Conservation (phyloP, 2,888 invertebrate genomes). For the Aelia acuminata region DNA sequence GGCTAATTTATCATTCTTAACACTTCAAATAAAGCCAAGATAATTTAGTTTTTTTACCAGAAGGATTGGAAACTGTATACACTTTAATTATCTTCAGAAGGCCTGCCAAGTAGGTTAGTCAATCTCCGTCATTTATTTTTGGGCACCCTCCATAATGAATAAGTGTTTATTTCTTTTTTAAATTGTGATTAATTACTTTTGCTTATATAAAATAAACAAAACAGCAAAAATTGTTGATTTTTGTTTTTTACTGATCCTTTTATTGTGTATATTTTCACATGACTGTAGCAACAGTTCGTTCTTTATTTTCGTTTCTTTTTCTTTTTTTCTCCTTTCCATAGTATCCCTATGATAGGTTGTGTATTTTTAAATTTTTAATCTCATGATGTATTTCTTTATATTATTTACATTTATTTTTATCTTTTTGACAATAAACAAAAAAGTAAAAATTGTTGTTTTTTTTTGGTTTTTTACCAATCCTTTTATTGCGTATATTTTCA, state of each 20-base stretch:
- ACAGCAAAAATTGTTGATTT: not conserved
- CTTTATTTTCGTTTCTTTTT: not conserved
- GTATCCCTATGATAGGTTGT: no score
- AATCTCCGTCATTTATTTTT: constrained; percentile 6
- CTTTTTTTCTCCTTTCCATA: not conserved
- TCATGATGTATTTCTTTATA: no score
- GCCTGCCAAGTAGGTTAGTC: not conserved
- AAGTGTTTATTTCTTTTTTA: constrained; percentile 27
- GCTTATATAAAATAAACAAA: not conserved
- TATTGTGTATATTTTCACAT: not conserved
- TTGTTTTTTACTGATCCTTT: not conserved
- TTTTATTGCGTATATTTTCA: no score
- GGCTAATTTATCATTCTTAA: constrained; percentile 13
- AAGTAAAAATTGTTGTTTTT: no score
- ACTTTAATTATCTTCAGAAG: constrained; percentile 39
- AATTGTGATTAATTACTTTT: not conserved
- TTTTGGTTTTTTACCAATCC: no score
- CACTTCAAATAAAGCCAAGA: constrained; percentile 9
- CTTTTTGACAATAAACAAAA: no score
- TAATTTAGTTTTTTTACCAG: constrained; percentile 13
- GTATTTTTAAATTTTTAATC: no score
- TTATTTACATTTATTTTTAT: no score
- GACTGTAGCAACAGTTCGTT: not conserved
- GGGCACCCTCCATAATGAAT: not conserved
- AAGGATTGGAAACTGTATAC: constrained; percentile 24